A percentile compares a stretch with the other conserved stretches of the same genome.
These are phyloP conservation scores for Drosophila siamana DNA, from an alignment of 2,888 invertebrate species.

Conservation along the genomic window DNA sequence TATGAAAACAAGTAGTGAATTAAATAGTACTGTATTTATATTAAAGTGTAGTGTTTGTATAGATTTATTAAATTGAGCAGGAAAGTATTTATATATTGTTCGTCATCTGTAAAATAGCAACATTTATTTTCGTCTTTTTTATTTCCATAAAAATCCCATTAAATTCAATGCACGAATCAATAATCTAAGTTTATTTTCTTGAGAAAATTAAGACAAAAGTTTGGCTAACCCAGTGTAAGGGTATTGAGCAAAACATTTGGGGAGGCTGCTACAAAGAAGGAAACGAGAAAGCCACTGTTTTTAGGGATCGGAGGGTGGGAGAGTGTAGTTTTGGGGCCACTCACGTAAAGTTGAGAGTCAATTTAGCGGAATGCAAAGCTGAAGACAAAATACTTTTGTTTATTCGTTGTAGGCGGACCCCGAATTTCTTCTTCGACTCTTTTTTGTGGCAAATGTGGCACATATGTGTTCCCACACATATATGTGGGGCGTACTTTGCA, in stretches of 20 bases:
- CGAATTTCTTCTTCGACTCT: slow-evolving; percentile 9
- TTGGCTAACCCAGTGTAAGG: slow-evolving; percentile 29
- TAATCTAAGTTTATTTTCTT: neutral
- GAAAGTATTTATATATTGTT: no score
- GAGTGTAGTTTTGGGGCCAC: slow-evolving; percentile 37
- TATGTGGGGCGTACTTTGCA: slow-evolving; percentile 53
- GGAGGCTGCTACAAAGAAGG: neutral
- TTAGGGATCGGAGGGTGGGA: no score
- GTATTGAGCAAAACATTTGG: slow-evolving; percentile 19
- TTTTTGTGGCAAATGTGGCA: slow-evolving; percentile 16
- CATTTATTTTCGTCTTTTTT: neutral
- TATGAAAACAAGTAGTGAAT: neutral
- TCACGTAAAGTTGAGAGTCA: slow-evolving; percentile 63
- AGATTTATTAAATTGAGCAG: no score
- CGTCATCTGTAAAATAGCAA: no score
- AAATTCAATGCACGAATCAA: neutral
- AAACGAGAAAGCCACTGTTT: neutral
- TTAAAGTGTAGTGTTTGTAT: neutral
- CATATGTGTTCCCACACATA: slow-evolving; percentile 11
- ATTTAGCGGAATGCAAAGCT: slow-evolving; percentile 69
- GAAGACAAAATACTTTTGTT: slow-evolving; percentile 47
- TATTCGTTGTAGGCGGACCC: slow-evolving; percentile 37
- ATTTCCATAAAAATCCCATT: neutral
- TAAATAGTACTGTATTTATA: neutral
- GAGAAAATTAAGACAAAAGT: neutral